These are phyloP conservation scores for Lipotes vexillifer DNA, from an alignment of 2,113 vertebrate species.

Conservation along the genomic window DNA sequence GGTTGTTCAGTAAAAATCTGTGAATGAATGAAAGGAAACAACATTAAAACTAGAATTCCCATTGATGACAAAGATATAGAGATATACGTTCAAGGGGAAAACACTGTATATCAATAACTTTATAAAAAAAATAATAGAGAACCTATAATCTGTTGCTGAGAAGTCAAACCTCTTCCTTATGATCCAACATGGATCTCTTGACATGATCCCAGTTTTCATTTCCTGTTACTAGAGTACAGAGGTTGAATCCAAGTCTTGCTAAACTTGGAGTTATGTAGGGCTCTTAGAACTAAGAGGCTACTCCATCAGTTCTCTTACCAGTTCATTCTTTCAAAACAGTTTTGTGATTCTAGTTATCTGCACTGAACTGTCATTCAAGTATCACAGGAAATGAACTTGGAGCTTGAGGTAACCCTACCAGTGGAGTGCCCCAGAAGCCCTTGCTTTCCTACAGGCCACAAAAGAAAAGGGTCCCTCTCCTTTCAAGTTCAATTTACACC, in stretches of 20 bases:
- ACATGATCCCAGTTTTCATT: background rate
- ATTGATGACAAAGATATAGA: background rate
- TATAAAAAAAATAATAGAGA: background rate
- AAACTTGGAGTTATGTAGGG: background rate
- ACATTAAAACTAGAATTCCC: background rate
- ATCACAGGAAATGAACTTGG: background rate
- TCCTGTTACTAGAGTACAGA: background rate
- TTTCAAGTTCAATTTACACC: background rate
- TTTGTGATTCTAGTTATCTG: background rate
- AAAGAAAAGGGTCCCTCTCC: background rate
- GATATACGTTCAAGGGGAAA: background rate
- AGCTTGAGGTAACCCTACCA: background rate
- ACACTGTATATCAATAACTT: background rate
- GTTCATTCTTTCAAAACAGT: conserved; percentile 1
- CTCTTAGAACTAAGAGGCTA: background rate
- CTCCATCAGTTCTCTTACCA: background rate
- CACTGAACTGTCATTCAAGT: background rate
- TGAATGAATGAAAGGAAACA: conserved; percentile 7
- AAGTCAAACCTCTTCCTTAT: background rate
- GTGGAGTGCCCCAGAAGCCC: background rate
- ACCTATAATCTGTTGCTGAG: background rate
- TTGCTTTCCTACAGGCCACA: background rate
- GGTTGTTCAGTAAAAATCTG: background rate
- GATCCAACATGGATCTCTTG: background rate
- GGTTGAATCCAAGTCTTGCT: background rate